These are phyloP conservation scores for Coptodon rendalli DNA, from an alignment of 2,113 vertebrate genomes.

Conservation along the genomic window DNA sequence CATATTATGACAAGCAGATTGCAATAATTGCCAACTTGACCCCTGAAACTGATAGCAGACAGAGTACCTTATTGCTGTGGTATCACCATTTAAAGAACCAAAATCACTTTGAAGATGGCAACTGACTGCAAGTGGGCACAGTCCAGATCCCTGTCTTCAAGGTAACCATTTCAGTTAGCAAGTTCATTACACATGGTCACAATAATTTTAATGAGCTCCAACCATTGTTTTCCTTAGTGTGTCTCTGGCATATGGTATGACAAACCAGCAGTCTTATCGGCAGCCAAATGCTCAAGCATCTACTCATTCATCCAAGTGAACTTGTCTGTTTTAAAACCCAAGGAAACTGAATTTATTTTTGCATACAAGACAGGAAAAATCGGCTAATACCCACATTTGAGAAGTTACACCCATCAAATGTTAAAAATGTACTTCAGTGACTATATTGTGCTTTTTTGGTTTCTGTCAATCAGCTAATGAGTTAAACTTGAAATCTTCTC, in stretches of 20 bases:
- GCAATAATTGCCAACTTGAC: neutral
- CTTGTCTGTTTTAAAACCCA: neutral
- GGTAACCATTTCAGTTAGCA: neutral
- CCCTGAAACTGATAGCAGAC: neutral
- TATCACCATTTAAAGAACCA: neutral
- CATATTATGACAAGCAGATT: neutral
- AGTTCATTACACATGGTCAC: neutral
- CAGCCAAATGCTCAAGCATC: neutral
- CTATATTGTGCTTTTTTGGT: neutral
- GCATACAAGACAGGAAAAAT: neutral
- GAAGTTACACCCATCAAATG: neutral
- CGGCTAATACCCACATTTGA: neutral
- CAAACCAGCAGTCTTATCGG: neutral
- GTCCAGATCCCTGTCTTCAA: neutral
- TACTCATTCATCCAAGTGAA: neutral
- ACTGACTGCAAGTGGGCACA: neutral
- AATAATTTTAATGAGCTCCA: neutral
- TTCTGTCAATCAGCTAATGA: neutral
- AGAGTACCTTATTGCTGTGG: neutral
- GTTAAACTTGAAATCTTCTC: neutral
- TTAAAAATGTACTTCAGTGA: neutral
- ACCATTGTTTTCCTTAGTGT: neutral
- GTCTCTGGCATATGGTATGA: neutral
- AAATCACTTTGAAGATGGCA: neutral
- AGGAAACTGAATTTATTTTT: neutral